These are phyloP conservation scores for Lasioglossum malachurum DNA, from an alignment of 2,888 invertebrate genomes.

Conservation along the genomic window DNA sequence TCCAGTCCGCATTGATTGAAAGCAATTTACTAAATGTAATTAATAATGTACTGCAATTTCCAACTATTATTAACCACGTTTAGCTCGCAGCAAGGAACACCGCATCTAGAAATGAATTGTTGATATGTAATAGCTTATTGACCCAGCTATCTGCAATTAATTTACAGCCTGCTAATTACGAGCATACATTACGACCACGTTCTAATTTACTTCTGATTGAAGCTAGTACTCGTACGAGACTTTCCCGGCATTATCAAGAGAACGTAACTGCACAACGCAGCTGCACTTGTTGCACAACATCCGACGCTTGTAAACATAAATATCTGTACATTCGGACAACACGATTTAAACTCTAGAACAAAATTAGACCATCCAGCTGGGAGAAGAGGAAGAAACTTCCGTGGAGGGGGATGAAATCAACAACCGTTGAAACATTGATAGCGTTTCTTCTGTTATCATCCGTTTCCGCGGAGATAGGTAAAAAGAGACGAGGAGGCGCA, in stretches of 20 bases:
- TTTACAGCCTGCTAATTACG: neutral
- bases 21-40: neutral
- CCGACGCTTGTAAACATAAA: neutral
- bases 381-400: neutral
- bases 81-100: neutral
- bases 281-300: constrained; percentile 8
- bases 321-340: neutral
- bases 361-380: neutral
- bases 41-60: neutral
- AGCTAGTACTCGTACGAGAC: neutral
- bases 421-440: constrained; percentile 23
- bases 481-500: constrained; percentile 13
- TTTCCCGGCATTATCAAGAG: constrained; percentile 1
- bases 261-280: neutral
- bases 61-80: neutral
- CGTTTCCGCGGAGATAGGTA: neutral
- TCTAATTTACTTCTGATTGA: neutral
- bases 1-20: neutral
- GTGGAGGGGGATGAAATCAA: neutral
- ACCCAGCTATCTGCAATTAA: neutral
- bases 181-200: neutral
- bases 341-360: neutral
- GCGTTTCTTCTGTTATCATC: neutral
- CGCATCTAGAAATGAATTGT: neutral
- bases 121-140: neutral